Evolutionary conservation across 2,797 vertebrate genomes (phyloP), one percentile per base, ranked within the genome.

Genomic region (Cottoperca gobio): DNA sequence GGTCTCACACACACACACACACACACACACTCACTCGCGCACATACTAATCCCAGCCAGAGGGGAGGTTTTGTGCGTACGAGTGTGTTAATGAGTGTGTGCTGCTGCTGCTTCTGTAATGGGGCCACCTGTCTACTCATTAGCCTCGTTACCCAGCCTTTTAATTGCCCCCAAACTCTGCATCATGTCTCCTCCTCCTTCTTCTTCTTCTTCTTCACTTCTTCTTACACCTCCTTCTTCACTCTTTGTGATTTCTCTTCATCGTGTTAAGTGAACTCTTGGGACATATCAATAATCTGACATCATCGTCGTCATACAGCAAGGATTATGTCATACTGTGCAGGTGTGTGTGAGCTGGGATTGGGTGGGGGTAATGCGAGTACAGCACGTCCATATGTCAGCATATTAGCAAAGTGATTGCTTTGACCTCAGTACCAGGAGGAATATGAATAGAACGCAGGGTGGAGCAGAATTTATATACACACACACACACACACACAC

Each of bases 61-160:
- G 91, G 89, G 83, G 76, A 88, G 75, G 77, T 76, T 83, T 86
- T 82, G 70, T 81, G 79, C 73, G 80, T 81, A 6, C 49, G 59
- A 28, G 83, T 70, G 82, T 86, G 79, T 81, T 80, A 81, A 77
- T 91, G 86, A 81, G 74, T 74, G 85, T 85, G 88, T 46, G 63
- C 14, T 78, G 33, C 76, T 88, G 76, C 66, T 49, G n/a, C n/a
- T n/a, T 74, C 78, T 74, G 84, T 89, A 86, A 88, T 82, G 79
- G 88, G 87, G 86, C 90, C 90, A 92, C 90, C 89, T 92, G 91
- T 92, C 89, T 90, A 45, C 91, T 91, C 86, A 90, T 92, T 91
- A 92, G 88, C 86, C 88, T 87, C 69, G 79, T 91, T 89, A 90
- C 84, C 86, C 86, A 77, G 85, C 82, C 78, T 89, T 90, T 89